Evolutionary conservation across 2,797 vertebrate species (phyloP).

Genomic region (Sciurus vulgaris): DNA sequence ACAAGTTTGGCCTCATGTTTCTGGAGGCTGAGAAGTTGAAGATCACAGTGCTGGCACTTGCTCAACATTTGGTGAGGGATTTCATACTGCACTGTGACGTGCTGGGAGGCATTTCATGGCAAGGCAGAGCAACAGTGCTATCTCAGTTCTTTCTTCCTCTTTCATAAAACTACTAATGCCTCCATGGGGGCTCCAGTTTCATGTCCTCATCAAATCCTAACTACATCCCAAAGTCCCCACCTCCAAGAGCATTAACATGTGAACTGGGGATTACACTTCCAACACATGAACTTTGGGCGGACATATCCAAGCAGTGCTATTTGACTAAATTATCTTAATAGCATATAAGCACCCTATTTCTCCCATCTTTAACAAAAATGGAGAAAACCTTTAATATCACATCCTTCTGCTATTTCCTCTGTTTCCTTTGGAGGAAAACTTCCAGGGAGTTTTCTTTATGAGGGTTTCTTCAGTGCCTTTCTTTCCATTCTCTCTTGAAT

Average conservation of each 20-base stretch:
- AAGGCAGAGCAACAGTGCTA: neutral
- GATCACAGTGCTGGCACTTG: neutral
- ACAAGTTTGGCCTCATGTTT: neutral
- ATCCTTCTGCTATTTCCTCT: neutral
- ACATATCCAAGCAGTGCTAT: neutral
- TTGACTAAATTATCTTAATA: neutral
- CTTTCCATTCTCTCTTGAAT: neutral
- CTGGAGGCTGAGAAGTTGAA: neutral
- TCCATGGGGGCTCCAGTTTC: neutral
- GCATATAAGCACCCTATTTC: neutral
- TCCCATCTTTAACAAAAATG: neutral
- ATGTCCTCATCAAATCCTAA: neutral
- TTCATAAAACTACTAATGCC: neutral
- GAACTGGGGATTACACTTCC: neutral
- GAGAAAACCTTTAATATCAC: neutral
- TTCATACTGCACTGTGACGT: neutral
- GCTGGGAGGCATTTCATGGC: neutral
- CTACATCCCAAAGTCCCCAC: neutral
- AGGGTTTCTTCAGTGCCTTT: conserved; percentile 17
- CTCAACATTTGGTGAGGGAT: neutral
- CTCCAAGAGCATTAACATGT: neutral
- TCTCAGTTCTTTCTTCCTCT: neutral
- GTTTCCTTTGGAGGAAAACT: conserved; percentile 2
- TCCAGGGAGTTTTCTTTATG: neutral
- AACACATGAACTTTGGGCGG: neutral